Evolutionary conservation across 1,140 invertebrate genomes (phyloP), one percentile per base, ranked within the genome.

Genomic region (Sitobion miscanthi): DNA sequence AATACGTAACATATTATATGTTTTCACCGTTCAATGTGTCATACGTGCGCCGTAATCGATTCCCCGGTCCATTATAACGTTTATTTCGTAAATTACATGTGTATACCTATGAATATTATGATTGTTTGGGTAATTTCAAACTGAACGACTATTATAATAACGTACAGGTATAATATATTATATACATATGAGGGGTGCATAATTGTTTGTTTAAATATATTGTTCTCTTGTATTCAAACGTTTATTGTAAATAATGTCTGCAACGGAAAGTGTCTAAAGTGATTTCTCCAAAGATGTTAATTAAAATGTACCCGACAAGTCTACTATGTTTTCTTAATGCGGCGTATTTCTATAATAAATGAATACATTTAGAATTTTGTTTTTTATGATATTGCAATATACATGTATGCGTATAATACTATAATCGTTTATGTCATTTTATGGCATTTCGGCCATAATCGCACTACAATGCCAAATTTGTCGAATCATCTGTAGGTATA

Each of bases 21-120:
- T 91, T 91, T 91, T 91, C 90, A 82, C 90, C 69, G 90, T 91
- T 82, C 11, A 77, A 77, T n/a, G 62, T 77, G n/a, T 77, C 62
- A 49, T n/a, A 82, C 69, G 69, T 47, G 90, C 69, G 45, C 45
- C 17, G 21, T 49, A 91, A 91, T 91, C 42, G 69, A 82, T 82
- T 91, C 45, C 62, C 47, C 45, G 90, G 69, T 82, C 42, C 45
- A 82, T 91, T 62, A 62, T 69, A 62, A 62, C 62, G 62, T 49
- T 82, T 82, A 52, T 91, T 77, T 91, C 20, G 45, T 52, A 91
- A 91, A 82, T 82, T 82, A 38, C 87, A 54, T 23, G 23, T 21
- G 49, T 35, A 54, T 25, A 69, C 30, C 57, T n/a, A 35, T n/a
- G 14, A n/a, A n/a, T 35, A 77, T 77, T 77, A 14, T n/a, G 62